These are phyloP conservation scores for Bos indicus DNA, from an alignment of 2,113 vertebrate genomes.

Conservation along the genomic window DNA sequence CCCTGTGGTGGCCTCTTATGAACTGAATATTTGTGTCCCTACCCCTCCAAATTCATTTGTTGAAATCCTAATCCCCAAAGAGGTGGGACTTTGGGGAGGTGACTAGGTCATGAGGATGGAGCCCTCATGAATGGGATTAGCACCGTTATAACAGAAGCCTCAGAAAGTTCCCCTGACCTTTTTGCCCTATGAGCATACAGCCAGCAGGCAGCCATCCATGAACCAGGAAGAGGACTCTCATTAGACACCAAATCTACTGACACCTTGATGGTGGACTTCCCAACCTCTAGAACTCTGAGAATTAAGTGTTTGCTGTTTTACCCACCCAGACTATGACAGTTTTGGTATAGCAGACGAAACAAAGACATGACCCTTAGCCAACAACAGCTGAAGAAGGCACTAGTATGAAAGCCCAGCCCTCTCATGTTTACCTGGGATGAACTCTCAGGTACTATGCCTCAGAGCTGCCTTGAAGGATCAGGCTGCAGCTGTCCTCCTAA, in stretches of 20 bases:
- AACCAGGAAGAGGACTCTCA: not conserved
- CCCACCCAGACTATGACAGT: not conserved
- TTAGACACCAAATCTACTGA: not conserved
- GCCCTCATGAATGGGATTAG: not conserved
- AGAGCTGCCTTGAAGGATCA: not conserved
- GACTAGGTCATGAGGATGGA: not conserved
- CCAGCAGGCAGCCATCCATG: not conserved
- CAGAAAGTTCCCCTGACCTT: not conserved
- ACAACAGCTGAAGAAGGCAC: not conserved
- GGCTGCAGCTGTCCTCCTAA: not conserved
- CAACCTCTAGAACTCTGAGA: not conserved
- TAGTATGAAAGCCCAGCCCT: not conserved
- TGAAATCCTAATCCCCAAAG: not conserved
- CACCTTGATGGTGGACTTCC: not conserved
- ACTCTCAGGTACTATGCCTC: not conserved
- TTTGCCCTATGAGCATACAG: not conserved
- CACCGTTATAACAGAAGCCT: not conserved
- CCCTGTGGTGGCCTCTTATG: not conserved
- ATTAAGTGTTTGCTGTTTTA: not conserved
- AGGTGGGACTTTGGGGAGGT: not conserved
- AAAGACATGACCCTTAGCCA: not conserved
- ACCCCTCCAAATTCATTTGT: not conserved
- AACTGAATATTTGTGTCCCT: not conserved
- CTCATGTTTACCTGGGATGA: not conserved
- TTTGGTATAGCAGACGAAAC: not conserved